Evolutionary conservation across 2,888 invertebrate genomes (phyloP), one percentile per base, ranked within the genome.

Genomic region (Octonoba sinensis): DNA sequence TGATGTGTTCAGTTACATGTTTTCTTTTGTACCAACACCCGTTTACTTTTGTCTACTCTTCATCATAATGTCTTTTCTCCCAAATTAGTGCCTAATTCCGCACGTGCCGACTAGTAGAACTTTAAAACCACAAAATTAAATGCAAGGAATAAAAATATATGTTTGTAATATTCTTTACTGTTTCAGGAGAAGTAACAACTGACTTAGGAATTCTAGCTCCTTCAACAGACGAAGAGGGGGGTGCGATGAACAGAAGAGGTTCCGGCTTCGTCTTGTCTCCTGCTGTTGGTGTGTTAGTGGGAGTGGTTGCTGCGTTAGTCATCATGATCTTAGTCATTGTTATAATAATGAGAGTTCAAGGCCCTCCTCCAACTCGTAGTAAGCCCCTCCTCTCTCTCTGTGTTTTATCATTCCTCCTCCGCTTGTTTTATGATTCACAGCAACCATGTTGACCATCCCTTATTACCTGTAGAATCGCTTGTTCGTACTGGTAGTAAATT

Each of bases 311-410:
- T 12, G 81, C 81, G 4, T 22, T 82, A 18, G 62, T 82, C 13
- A 69, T 82, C 36, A 75, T 82, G 81, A 69, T 60, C n/a, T 65
- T 82, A 20, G 71, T 82, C 36, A 82, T 82, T 11, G 74, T 75
- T 20, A 59, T 82, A 3, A 64, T 82, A 51, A 82, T 82, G 74
- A 74, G 69, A 70, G 24, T 82, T 16, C 81, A 82, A 56, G 73
- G 69, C 22, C 64, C 69, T 6, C 81, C 74, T 12, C 81, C 81
- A 49, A 56, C 69, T n/a, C 69, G 81, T 65, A 64, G 74, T 75
- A 57, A 75, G 59, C 16, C 16, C 18, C 16, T 4, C 16, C 15
- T 15, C 15, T 11, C 47, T 47, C 15, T 47, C 15, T 16, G 8
- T 54, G 11, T 47, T 11, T 47, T 47, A n/a, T n/a, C 20, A 59